phyloP scores from a whole-genome alignment of 2,113 vertebrate genomes.

The Microcebus griseorufus region DNA sequence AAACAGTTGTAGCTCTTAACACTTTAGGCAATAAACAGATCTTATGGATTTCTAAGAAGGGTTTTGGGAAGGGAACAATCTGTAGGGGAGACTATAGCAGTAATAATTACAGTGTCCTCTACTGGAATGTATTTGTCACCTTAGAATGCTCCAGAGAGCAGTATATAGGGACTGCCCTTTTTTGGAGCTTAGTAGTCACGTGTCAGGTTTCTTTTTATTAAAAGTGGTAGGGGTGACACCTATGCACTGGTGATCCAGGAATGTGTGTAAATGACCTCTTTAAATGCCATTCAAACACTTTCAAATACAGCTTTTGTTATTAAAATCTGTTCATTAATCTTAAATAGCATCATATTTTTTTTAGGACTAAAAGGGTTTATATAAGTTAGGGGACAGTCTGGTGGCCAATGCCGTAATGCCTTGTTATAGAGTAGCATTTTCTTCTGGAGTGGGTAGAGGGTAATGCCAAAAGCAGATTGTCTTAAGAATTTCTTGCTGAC shows the following conservation, averaged over 20 bases:
- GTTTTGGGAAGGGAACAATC: background rate
- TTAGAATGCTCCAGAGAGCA: background rate
- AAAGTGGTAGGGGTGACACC: background rate
- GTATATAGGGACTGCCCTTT: background rate
- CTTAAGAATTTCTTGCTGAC: background rate
- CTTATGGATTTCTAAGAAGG: background rate
- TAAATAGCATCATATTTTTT: background rate
- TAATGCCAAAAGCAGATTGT: background rate
- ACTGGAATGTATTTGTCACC: background rate
- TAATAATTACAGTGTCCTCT: background rate
- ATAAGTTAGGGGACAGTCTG: background rate
- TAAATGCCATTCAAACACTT: background rate
- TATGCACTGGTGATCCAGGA: background rate
- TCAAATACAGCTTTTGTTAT: background rate
- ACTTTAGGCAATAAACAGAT: background rate
- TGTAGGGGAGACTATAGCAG: background rate
- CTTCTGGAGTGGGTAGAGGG: background rate
- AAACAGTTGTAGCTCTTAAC: background rate
- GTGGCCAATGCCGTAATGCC: background rate
- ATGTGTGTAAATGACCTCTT: background rate
- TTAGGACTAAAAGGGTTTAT: background rate
- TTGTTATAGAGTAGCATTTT: slow-evolving; percentile 30
- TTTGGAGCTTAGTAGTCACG: background rate
- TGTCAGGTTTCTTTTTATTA: background rate
- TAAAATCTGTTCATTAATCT: background rate